These are phyloP conservation scores for Eupithecia pulchellata DNA, from an alignment of 2,888 invertebrate genomes.

Conservation along the genomic window DNA sequence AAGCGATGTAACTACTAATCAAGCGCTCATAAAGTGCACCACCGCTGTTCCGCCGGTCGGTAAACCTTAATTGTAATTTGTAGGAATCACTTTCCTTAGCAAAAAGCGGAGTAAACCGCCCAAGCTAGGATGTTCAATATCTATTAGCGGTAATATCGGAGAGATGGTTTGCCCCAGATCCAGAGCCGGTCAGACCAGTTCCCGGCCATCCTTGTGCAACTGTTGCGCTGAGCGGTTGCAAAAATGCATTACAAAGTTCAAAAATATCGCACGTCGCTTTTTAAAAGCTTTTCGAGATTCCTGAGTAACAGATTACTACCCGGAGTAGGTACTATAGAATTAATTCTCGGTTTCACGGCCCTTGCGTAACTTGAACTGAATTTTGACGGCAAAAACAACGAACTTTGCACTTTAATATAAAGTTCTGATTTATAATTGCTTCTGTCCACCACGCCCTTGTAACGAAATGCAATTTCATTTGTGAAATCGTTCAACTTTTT, in stretches of 20 bases:
- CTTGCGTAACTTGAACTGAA: constrained; percentile 73
- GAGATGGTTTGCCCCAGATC: constrained; percentile 83
- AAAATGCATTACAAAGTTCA: constrained; percentile 79
- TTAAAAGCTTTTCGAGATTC: constrained; percentile 76
- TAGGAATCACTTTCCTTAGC: constrained; percentile 36
- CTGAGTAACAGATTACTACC: constrained; percentile 67
- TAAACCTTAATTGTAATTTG: constrained; percentile 30
- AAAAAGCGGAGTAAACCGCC: constrained; percentile 38
- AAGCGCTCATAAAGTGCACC: background rate
- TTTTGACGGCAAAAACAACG: constrained; percentile 68
- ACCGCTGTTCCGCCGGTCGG: background rate
- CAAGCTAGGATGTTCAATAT: constrained; percentile 67
- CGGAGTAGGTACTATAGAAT: constrained; percentile 48
- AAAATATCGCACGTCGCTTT: constrained; percentile 74
- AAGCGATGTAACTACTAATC: background rate
- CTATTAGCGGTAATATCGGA: constrained; percentile 79
- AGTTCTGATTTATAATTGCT: constrained; percentile 78
- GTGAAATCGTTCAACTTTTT: constrained; percentile 75
- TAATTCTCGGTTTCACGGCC: constrained; percentile 56
- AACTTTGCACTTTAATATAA: constrained; percentile 73
- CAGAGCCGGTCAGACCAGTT: constrained; percentile 81
- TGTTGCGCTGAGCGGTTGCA: constrained; percentile 67
- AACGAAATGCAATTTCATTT: constrained; percentile 77
- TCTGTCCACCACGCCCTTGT: constrained; percentile 72
- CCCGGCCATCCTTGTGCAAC: constrained; percentile 80